phyloP scores from a whole-genome alignment of 2,113 vertebrate species.

The Ptychochromis oligacanthus region DNA sequence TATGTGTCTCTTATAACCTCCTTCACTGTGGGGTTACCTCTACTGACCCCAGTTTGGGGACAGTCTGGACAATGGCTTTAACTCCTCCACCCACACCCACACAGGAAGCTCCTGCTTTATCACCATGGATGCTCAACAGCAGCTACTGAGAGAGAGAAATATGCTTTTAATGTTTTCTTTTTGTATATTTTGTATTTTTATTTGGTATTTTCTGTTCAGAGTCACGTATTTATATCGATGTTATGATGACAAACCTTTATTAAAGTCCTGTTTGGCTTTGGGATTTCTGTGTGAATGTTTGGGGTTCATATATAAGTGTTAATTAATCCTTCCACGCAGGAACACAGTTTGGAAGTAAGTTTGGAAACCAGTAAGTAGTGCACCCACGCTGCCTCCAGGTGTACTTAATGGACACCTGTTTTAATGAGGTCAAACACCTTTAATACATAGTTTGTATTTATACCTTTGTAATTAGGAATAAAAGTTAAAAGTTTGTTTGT shows the following conservation, averaged over 20 bases:
- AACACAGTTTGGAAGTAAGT: no score
- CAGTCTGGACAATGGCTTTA: conserved; percentile 36
- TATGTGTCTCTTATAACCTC: neutral
- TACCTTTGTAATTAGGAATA: neutral
- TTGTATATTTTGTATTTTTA: conserved; percentile 73
- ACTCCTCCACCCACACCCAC: neutral
- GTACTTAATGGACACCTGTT: neutral
- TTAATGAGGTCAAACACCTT: neutral
- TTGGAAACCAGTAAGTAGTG: neutral
- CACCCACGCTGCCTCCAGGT: neutral
- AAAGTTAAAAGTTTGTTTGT: neutral
- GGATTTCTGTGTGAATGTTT: conserved; percentile 9
- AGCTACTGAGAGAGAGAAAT: conserved; percentile 1
- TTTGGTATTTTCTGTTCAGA: conserved; percentile 66
- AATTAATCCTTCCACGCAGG: neutral
- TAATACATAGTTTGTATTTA: neutral
- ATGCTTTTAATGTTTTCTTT: conserved; percentile 46
- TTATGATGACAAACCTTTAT: conserved; percentile 63
- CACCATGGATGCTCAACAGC: conserved; percentile 22
- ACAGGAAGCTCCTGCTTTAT: conserved; percentile 44
- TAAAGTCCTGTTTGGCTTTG: conserved; percentile 67
- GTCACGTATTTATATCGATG: conserved; percentile 73
- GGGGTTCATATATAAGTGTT: neutral
- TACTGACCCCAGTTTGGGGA: conserved; percentile 15
- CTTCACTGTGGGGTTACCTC: neutral